Percentiles rank a stretch among this genome's conserved stretches.
Conservation (phyloP, 1,140 invertebrate species). For the Anastrepha obliqua region DNA sequence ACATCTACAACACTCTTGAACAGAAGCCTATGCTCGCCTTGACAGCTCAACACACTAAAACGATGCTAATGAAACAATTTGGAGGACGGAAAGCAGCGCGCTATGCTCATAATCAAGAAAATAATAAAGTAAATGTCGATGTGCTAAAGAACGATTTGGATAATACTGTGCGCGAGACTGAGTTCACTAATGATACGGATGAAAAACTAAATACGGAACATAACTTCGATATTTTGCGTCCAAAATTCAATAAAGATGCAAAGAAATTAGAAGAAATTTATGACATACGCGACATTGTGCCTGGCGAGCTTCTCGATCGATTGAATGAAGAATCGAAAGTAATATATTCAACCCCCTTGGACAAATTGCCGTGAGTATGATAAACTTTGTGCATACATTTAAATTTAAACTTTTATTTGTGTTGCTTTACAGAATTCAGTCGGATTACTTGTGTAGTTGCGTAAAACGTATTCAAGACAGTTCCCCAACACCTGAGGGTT, state of each 20-base stretch:
- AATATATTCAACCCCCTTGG: constrained; percentile 59
- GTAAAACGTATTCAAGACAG: constrained; percentile 61
- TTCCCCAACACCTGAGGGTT: constrained; percentile 46
- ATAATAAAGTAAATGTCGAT: constrained; percentile 69
- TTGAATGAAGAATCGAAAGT: constrained; percentile 70
- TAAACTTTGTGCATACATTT: neutral
- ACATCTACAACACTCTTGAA: constrained; percentile 64
- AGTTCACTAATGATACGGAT: constrained; percentile 63
- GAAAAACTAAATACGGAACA: constrained; percentile 56
- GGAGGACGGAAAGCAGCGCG: constrained; percentile 69
- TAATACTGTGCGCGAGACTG: constrained; percentile 62
- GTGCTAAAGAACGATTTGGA: constrained; percentile 68
- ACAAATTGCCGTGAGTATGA: constrained; percentile 65
- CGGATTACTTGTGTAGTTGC: constrained; percentile 64
- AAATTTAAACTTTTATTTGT: neutral
- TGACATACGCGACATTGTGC: constrained; percentile 65
- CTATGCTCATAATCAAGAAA: constrained; percentile 62
- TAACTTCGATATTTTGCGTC: constrained; percentile 62
- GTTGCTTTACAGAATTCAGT: constrained; percentile 62
- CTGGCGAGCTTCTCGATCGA: constrained; percentile 62
- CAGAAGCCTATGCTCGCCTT: constrained; percentile 4
- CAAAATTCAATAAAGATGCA: constrained; percentile 65
- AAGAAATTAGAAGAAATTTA: constrained; percentile 64
- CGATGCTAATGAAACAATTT: constrained; percentile 68
- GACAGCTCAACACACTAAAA: constrained; percentile 60